These are phyloP conservation scores for Pantelozetes paolii DNA, from an alignment of 2,888 invertebrate species.

Conservation along the genomic window DNA sequence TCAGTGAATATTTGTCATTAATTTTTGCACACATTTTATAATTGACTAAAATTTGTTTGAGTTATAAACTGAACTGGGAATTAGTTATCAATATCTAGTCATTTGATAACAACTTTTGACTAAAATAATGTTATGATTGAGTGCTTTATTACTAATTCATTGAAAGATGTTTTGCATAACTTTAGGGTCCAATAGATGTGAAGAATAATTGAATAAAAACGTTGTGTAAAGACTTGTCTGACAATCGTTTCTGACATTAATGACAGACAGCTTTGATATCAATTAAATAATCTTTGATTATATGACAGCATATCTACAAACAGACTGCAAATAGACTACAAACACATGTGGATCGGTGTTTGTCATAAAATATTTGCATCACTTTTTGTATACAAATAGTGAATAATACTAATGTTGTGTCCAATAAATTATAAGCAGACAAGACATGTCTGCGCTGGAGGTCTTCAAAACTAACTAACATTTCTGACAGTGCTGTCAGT, in stretches of 20 bases:
- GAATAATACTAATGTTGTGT: background rate
- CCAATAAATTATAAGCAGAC: background rate
- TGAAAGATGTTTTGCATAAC: background rate
- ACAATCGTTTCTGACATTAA: background rate
- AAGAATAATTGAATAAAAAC: background rate
- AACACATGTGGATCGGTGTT: conserved; percentile 11
- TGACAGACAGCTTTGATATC: conserved; percentile 9
- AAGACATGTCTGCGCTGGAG: conserved; percentile 15
- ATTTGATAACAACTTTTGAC: no score
- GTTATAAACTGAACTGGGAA: no score
- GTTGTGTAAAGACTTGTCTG: background rate
- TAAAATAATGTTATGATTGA: background rate
- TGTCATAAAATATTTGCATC: background rate
- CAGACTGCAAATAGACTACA: background rate
- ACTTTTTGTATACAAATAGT: background rate
- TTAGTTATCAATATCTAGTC: no score
- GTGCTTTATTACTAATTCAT: no score
- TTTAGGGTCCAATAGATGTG: background rate
- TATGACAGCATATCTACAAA: conserved; percentile 26
- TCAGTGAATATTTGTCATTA: no score
- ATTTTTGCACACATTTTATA: no score
- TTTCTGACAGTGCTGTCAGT: background rate
- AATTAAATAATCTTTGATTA: conserved; percentile 26
- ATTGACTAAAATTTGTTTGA: no score
- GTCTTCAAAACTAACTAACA: background rate